phyloP scores from a whole-genome alignment of 2,888 invertebrate species.

The Polydrusus cervinus region DNA sequence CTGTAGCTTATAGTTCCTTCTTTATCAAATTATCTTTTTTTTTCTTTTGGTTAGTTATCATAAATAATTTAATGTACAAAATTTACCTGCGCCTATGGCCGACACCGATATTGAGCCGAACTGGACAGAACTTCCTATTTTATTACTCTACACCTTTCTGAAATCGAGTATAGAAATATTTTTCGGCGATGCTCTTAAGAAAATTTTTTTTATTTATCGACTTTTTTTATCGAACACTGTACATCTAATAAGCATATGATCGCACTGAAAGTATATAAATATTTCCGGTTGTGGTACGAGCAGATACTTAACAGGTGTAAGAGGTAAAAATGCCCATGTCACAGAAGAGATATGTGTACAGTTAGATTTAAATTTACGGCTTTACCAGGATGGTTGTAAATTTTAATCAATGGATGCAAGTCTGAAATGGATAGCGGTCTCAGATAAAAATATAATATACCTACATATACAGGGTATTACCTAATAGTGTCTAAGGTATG shows the following conservation, averaged over 20 bases:
- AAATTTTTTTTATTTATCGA: too few species aligned
- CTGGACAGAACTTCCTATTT: too few species aligned
- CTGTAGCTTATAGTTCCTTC: too few species aligned
- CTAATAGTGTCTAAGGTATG: too few species aligned
- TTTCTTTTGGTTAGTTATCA: too few species aligned
- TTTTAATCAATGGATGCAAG: constrained; percentile 45
- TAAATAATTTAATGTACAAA: too few species aligned
- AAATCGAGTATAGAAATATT: too few species aligned
- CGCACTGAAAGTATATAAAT: constrained; percentile 47
- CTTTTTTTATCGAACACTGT: constrained; percentile 30
- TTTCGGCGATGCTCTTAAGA: too few species aligned
- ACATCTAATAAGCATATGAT: constrained; percentile 33
- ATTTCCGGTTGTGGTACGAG: constrained; percentile 49
- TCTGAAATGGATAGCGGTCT: constrained; percentile 2
- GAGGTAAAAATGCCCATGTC: constrained; percentile 48
- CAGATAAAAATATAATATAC: constrained; percentile 5
- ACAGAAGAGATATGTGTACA: constrained; percentile 39
- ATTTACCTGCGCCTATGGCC: too few species aligned
- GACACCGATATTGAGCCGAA: too few species aligned
- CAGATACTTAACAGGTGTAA: constrained; percentile 51
- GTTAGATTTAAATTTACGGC: constrained; percentile 48
- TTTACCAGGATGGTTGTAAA: constrained; percentile 37
- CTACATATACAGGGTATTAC: not conserved
- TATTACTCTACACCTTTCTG: too few species aligned
- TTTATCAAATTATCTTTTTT: too few species aligned